Base-by-base conservation (phyloP, 2,888 invertebrate species). In the Endotricha flammealis region DNA sequence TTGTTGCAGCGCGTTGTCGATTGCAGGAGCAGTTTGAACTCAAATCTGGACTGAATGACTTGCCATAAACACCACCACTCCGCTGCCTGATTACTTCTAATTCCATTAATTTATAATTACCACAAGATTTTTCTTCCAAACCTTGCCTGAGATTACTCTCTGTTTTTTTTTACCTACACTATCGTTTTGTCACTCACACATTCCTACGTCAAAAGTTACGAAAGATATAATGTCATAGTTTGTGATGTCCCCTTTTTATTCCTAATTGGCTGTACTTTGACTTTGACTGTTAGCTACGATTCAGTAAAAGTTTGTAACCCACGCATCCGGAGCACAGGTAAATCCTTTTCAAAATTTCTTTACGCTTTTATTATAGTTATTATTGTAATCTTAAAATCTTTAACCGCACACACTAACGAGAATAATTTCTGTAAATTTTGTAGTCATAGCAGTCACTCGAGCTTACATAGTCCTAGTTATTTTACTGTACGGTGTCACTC, bases 1-100 rank as follows among this genome's bases (percentile, higher is more conserved):
- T 67, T 86, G 83, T 86, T 86, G 81, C 85, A 86, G 85, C 62
- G 69, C 70, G 62, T 70, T 70, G 63, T 67, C 69, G 57, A 68
- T 73, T 68, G 64, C 77, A 63, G 78, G 64, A 68, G 79, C 77
- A 59, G 77, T 59, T 64, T 73, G 53, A 73, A 64, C 63, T 66
- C 71, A 63, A 67, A 62, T 43, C 64, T 56, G 70, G 74, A 67
- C 64, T 63, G 56, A 75, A 62, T 73, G 62, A 75, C 55, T 60
- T 63, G 53, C 63, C 64, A 53, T 68, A 60, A 58, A 43, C 37
- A 51, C 50, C 52, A 43, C 46, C 41, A 39, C 40, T 50, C 44
- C 38, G 43, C 39, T 46, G 41, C 44, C 41, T 47, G 24, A 41
- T n/a, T 44, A 46, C 41, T 38, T 33, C 27, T 12, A 8, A 27